Evolutionary conservation across 2,797 vertebrate genomes (phyloP).

Genomic region (Enteromius unitaeniatus): DNA sequence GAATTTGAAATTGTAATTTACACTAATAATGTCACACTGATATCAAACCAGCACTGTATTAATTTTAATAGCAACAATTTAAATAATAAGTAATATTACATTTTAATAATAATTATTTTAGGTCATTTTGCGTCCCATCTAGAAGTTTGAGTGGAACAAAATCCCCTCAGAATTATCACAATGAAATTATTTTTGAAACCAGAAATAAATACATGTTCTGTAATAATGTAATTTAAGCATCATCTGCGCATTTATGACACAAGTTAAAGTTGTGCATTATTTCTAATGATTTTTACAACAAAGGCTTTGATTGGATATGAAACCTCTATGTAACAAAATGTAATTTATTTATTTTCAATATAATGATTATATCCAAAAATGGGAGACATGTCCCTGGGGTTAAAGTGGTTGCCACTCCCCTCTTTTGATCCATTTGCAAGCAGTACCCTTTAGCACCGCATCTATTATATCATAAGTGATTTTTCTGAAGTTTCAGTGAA

Average conservation of each 20-base stretch:
- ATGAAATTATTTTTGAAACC: background rate
- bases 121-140: background rate
- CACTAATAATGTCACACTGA: background rate
- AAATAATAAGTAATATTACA: no score
- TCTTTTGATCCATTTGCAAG: slow-evolving; percentile 3
- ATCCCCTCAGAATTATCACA: background rate
- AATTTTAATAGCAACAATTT: no score
- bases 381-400: background rate
- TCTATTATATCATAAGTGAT: slow-evolving; percentile 16
- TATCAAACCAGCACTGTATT: background rate
- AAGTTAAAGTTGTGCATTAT: background rate
- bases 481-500: slow-evolving; percentile 42
- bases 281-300: background rate
- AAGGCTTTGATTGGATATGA: background rate
- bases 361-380: background rate
- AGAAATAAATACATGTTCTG: background rate
- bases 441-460: background rate
- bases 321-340: background rate
- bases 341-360: background rate
- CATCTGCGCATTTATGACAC: background rate
- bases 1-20: background rate
- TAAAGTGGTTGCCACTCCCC: background rate
- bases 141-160: background rate
- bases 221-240: background rate
- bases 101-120: background rate